Evolutionary conservation across 2,797 vertebrate species (phyloP).

Genomic region (Anomalospiza imberbis): DNA sequence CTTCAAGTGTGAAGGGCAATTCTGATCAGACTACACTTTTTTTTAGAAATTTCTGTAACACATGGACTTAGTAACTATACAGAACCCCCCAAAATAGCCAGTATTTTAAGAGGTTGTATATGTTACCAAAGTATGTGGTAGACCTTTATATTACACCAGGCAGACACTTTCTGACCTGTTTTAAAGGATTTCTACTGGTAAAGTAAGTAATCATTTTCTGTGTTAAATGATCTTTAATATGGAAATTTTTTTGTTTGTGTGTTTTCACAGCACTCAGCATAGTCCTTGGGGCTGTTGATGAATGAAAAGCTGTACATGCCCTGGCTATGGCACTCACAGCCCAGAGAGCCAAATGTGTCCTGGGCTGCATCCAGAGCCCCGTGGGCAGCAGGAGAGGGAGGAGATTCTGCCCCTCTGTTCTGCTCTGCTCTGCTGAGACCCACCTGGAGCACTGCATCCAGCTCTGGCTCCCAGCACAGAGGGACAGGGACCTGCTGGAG

Average conservation of each 20-base stretch:
- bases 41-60: background rate
- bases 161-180: background rate
- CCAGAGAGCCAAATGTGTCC: background rate
- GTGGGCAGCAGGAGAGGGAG: background rate
- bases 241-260: background rate
- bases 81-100: background rate
- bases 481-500: fast-evolving
- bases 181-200: background rate
- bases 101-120: background rate
- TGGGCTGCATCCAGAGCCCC: background rate
- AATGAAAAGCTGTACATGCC: background rate
- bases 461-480: fast-evolving
- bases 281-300: background rate
- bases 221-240: background rate
- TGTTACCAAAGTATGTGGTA: background rate
- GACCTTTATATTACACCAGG: background rate
- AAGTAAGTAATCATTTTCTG: background rate
- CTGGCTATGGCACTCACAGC: fast-evolving
- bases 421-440: too few relatives aligned
- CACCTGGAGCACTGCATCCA: background rate
- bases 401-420: background rate
- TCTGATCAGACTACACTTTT: background rate
- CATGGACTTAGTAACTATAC: background rate
- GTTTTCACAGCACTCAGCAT: background rate
- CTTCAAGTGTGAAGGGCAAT: background rate